Conservation (phyloP, 1,140 invertebrate genomes). For the Phthorimaea operculella region DNA sequence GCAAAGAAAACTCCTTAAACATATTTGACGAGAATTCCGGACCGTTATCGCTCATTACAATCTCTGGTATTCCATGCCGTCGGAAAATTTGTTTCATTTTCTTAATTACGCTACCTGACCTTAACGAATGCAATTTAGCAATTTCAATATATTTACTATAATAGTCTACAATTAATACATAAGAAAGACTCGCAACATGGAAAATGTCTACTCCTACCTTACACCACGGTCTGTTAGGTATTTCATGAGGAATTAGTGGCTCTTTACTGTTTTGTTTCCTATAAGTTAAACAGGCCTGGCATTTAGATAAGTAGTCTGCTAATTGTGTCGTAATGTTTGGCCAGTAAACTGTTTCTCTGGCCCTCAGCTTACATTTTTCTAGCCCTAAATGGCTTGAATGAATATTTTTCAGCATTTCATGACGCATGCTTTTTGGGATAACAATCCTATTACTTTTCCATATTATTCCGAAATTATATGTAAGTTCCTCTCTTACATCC, state of each 20-base stretch:
- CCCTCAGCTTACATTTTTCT: constrained; percentile 9
- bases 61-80: constrained; percentile 41
- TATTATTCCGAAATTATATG: constrained; percentile 28
- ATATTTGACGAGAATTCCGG: constrained; percentile 47
- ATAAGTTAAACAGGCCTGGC: constrained; percentile 8
- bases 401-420: constrained; percentile 24
- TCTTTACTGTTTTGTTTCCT: constrained; percentile 24
- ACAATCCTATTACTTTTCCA: constrained; percentile 20
- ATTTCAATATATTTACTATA: constrained; percentile 39
- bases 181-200: constrained; percentile 30
- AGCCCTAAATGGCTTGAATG: constrained; percentile 5
- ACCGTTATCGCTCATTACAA: constrained; percentile 53
- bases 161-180: constrained; percentile 43
- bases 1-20: constrained; percentile 44
- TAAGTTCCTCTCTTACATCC: constrained; percentile 19
- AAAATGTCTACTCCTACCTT: constrained; percentile 27
- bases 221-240: constrained; percentile 14
- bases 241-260: constrained; percentile 31
- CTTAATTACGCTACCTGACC: constrained; percentile 15
- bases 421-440: constrained; percentile 23
- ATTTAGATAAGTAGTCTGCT: constrained; percentile 1
- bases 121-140: constrained; percentile 10
- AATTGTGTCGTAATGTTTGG: constrained; percentile 10
- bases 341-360: constrained; percentile 10
- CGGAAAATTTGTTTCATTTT: constrained; percentile 36